Percentiles rank a stretch among this genome's conserved stretches.
Evolutionary conservation across 53 echinoderm and acorn worm genomes (phyloP).

Genomic region (Crossaster papposus): DNA sequence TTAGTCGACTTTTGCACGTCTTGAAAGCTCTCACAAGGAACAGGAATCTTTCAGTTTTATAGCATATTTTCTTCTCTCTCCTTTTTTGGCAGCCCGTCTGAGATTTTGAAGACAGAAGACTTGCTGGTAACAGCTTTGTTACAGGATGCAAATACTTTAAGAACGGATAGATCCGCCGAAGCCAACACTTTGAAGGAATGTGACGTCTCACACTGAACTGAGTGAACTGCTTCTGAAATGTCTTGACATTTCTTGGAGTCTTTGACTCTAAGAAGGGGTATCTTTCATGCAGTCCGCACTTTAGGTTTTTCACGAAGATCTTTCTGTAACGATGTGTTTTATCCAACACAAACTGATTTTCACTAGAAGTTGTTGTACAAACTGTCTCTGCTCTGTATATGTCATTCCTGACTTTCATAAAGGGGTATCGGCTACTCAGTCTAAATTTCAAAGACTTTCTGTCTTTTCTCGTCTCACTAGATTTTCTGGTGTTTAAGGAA

Average conservation of each 20-base stretch:
- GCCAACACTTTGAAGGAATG: not conserved
- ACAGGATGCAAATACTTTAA: not conserved
- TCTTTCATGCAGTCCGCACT: not conserved
- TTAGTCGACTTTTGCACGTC: not conserved
- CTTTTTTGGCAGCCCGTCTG: not conserved
- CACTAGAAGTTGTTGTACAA: not conserved
- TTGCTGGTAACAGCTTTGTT: not conserved
- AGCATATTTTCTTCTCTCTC: not conserved
- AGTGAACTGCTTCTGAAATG: not conserved
- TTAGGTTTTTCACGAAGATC: not conserved
- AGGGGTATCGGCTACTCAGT: not conserved
- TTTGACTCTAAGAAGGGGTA: not conserved
- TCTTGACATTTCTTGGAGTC: not conserved
- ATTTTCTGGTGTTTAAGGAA: not conserved
- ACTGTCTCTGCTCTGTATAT: not conserved
- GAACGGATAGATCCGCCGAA: conserved; percentile 13
- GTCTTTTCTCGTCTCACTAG: not conserved
- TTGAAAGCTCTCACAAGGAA: not conserved
- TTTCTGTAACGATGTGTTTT: not conserved
- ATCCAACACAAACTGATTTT: not conserved
- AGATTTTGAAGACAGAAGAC: not conserved
- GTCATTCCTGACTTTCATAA: not conserved
- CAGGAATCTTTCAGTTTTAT: not conserved
- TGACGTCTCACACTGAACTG: not conserved
- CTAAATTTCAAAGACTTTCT: not conserved